Base-by-base conservation (phyloP, 1,140 invertebrate species). In the Hermetia illucens region DNA sequence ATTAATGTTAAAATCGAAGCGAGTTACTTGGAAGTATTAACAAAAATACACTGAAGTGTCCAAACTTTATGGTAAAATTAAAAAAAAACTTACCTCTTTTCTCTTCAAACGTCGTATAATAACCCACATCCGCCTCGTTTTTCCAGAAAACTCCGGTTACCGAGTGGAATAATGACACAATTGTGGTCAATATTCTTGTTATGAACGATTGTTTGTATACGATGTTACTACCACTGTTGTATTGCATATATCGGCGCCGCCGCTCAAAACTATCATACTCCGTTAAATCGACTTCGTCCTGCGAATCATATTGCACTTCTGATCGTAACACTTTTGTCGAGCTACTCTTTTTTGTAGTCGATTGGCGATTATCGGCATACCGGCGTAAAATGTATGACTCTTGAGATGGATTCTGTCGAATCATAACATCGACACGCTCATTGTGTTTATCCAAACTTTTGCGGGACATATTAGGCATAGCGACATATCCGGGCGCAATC, bases 381-480 rank as follows among this genome's bases (percentile, higher is more conserved):
- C 57, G 57, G 5, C 48, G 47, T 5, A 56, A 44, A 16, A 60
- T 58, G 21, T 49, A 52, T 33, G 51, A 48, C 41, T 59, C 57
- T 38, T 60, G 47, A 1, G 37, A 33, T 0, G 57, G 56, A 44
- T 58, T 49, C 19, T 43, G 42, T 38, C 51, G 35, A 17, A 58
- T 47, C 57, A 61, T 56, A 15, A 38, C 45, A 39, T 57, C 48
- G 27, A 58, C 48, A 2, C 57, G 57, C 5, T 52, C 50, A 32
- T 51, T 39, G 25, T 61, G 54, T 37, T 55, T 47, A 9, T 46
- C 53, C 12, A 72, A 53, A 21, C 77, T 74, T 33, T 71, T 67
- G 12, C 81, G 69, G 1, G 80, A 83, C 82, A 85, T 84, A 53
- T 85, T 85, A 2, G 82, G 82, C 67, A 83, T 81, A 15, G 77